These are phyloP conservation scores for Psephotus haematonotus DNA, from an alignment of 2,113 vertebrate genomes.

Conservation along the genomic window DNA sequence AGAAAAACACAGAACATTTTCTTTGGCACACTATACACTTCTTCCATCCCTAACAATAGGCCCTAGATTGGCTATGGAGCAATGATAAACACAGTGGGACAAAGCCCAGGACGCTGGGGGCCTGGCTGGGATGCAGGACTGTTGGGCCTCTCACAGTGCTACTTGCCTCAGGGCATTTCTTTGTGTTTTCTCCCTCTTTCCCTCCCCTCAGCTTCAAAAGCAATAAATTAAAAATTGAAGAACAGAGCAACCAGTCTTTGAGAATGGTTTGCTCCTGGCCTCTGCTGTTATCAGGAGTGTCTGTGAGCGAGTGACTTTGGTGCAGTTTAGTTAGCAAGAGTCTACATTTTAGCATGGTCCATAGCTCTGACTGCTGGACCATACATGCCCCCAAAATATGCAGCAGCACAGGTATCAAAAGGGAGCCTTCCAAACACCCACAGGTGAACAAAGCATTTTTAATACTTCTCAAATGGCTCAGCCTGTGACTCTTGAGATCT, in stretches of 20 bases:
- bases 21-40: background rate
- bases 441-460: background rate
- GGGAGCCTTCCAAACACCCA: conserved; percentile 26
- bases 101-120: conserved; percentile 47
- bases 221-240: conserved; percentile 26
- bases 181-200: conserved; percentile 22
- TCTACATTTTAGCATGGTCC: conserved; percentile 26
- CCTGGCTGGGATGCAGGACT: conserved; percentile 17
- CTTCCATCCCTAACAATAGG: conserved; percentile 57
- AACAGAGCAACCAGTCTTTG: conserved; percentile 33
- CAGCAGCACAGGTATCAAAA: conserved; percentile 42
- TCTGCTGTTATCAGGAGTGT: background rate
- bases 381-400: conserved; percentile 13
- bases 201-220: conserved; percentile 34
- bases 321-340: background rate
- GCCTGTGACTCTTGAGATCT: background rate
- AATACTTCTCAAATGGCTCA: background rate
- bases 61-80: conserved; percentile 35
- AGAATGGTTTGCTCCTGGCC: conserved; percentile 11
- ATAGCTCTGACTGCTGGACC: background rate
- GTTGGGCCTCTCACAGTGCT: background rate
- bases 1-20: conserved; percentile 56
- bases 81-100: conserved; percentile 48
- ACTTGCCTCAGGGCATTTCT: conserved; percentile 36
- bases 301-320: conserved; percentile 19